These are phyloP conservation scores for Carapus acus DNA, from an alignment of 2,797 vertebrate species.

Conservation along the genomic window DNA sequence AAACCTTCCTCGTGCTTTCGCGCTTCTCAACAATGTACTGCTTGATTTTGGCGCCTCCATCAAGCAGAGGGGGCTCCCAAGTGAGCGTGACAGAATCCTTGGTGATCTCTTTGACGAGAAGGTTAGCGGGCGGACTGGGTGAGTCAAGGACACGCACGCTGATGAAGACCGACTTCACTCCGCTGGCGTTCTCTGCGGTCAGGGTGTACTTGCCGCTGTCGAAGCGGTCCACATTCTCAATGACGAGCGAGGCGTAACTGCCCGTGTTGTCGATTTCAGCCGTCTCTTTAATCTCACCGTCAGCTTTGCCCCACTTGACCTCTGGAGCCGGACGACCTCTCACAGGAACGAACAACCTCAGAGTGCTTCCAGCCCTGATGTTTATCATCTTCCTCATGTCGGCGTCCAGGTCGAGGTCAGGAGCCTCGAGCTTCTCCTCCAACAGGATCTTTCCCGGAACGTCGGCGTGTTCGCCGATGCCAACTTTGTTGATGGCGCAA, in stretches of 20 bases:
- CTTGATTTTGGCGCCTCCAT: constrained; percentile 96
- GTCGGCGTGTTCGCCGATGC: constrained; percentile 93
- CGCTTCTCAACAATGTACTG: constrained; percentile 97
- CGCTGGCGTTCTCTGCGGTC: constrained; percentile 92
- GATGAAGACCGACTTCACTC: constrained; percentile 93
- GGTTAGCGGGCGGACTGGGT: constrained; percentile 88
- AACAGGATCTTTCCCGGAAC: constrained; percentile 83
- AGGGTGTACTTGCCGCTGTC: constrained; percentile 95
- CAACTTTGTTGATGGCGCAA: constrained; percentile 93
- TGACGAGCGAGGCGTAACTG: constrained; percentile 90
- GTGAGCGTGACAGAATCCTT: constrained; percentile 90
- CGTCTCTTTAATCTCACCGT: constrained; percentile 89
- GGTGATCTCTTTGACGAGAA: constrained; percentile 90
- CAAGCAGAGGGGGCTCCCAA: constrained; percentile 93
- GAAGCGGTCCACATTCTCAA: constrained; percentile 95
- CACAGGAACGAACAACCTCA: constrained; percentile 92
- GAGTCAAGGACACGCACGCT: constrained; percentile 94
- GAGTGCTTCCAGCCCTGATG: constrained; percentile 88
- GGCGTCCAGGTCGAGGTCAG: constrained; percentile 92
- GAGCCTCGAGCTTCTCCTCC: constrained; percentile 93
- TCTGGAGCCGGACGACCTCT: constrained; percentile 94
- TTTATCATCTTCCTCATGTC: constrained; percentile 96
- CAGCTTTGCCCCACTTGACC: constrained; percentile 92
- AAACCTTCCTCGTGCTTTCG: constrained; percentile 95
- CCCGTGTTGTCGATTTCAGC: constrained; percentile 90